Evolutionary conservation across 2,888 invertebrate species (phyloP).

Genomic region (Trisateles emortualis): DNA sequence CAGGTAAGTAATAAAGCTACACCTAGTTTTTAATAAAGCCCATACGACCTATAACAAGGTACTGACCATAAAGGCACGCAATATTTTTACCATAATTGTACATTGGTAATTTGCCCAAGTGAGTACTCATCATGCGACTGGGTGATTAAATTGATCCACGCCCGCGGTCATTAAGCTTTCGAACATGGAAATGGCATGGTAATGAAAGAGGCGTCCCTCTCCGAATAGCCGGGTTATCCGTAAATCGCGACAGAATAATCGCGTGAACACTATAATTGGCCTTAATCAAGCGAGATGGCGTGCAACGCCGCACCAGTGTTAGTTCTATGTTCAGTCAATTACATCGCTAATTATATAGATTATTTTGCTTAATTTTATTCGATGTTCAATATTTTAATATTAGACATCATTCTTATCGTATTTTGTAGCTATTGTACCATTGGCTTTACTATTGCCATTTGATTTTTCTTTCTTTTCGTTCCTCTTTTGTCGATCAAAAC

Average conservation of each 20-base stretch:
- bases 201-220: constrained; percentile 74
- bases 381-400: constrained; percentile 36
- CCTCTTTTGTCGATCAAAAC: not conserved
- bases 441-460: not conserved
- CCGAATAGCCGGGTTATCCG: constrained; percentile 73
- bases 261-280: constrained; percentile 79
- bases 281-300: constrained; percentile 79
- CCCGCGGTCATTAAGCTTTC: constrained; percentile 62
- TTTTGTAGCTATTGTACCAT: not conserved
- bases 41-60: constrained; percentile 2
- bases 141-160: constrained; percentile 63
- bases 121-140: constrained; percentile 52
- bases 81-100: constrained; percentile 52
- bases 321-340: constrained; percentile 56
- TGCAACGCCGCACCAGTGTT: constrained; percentile 56
- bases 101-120: constrained; percentile 60
- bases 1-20: too few species aligned
- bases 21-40: not conserved
- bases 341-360: constrained; percentile 57
- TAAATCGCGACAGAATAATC: constrained; percentile 76
- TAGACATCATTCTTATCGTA: not conserved
- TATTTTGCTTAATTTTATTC: constrained; percentile 55
- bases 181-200: constrained; percentile 69
- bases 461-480: not conserved
- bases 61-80: constrained; percentile 28